Conservation (phyloP, 1,140 invertebrate genomes). For the Ditylenchus dipsaci region DNA sequence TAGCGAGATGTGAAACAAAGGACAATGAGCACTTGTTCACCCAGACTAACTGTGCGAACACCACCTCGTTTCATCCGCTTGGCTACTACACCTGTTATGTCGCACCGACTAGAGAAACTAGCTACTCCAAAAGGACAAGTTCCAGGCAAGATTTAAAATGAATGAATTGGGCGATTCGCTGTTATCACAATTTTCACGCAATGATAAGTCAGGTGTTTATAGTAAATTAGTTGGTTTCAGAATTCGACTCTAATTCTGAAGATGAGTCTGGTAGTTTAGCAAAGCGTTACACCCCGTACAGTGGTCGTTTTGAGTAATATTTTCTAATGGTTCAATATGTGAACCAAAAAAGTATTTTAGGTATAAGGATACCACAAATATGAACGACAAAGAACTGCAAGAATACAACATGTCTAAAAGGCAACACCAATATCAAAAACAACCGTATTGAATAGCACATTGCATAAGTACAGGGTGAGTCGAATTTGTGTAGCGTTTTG, state of each 20-base stretch:
- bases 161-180: no score
- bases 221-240: no score
- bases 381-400: neutral
- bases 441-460: no score
- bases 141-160: neutral
- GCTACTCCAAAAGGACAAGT: neutral
- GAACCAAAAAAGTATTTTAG: neutral
- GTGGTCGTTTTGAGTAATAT: neutral
- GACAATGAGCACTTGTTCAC: neutral
- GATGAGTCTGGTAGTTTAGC: neutral
- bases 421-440: neutral
- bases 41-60: neutral
- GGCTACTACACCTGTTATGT: neutral
- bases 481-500: no score
- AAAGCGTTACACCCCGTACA: slow-evolving; percentile 1
- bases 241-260: neutral
- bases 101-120: neutral
- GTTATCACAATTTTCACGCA: no score
- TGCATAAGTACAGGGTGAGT: no score
- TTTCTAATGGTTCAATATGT: no score
- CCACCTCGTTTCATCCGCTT: neutral
- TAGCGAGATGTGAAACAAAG: neutral
- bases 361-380: neutral
- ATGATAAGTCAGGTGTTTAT: no score
- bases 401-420: neutral